Evolutionary conservation across 2,113 vertebrate genomes (phyloP).

Genomic region (Pseudorasbora parva): DNA sequence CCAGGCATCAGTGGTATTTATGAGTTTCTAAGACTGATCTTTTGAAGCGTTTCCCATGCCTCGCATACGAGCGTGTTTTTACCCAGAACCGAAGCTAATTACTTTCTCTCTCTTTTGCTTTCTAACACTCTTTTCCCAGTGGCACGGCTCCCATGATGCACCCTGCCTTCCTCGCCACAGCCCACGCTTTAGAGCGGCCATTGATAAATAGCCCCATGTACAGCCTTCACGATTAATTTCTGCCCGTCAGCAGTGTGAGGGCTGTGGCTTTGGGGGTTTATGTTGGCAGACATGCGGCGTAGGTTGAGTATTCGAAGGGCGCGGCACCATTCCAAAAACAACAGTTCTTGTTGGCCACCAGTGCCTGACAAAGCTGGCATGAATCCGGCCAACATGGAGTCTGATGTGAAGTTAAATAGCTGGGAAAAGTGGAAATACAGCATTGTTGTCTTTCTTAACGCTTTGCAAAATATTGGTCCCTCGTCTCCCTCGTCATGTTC

Average conservation of each 20-base stretch:
- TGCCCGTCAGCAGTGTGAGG: constrained; percentile 61
- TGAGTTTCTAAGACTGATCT: neutral
- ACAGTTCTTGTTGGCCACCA: constrained; percentile 56
- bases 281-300: constrained; percentile 48
- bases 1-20: constrained; percentile 40
- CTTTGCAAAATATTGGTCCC: constrained; percentile 48
- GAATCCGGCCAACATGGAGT: constrained; percentile 38
- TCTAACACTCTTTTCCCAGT: constrained; percentile 36
- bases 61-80: neutral
- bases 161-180: constrained; percentile 48
- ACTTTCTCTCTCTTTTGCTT: neutral
- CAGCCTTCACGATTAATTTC: constrained; percentile 60
- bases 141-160: constrained; percentile 46
- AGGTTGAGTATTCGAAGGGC: constrained; percentile 37
- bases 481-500: constrained; percentile 21
- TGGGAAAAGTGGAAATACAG: constrained; percentile 49
- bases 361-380: constrained; percentile 57
- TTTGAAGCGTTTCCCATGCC: constrained; percentile 7
- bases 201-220: constrained; percentile 61
- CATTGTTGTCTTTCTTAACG: constrained; percentile 32
- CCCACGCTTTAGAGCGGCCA: constrained; percentile 53
- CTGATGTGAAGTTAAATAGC: constrained; percentile 55
- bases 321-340: constrained; percentile 56
- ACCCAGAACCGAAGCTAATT: constrained; percentile 38
- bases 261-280: constrained; percentile 60